Evolutionary conservation across 1,140 invertebrate species (phyloP).

Genomic region (Lepidotrigona ventralis): DNA sequence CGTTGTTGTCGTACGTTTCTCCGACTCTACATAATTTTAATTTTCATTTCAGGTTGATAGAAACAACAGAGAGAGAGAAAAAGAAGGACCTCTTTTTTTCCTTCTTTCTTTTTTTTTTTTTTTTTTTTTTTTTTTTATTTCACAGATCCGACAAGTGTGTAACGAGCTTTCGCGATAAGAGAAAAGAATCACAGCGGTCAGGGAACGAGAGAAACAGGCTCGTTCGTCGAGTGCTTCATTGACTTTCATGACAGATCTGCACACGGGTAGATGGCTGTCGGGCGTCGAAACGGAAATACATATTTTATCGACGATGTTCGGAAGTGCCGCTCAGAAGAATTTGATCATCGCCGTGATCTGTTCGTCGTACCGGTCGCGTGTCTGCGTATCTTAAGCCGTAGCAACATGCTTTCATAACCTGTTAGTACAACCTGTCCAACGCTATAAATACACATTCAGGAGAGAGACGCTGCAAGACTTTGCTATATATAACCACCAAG

Average conservation of each 20-base stretch:
- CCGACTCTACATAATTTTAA: neutral
- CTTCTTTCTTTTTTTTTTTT: neutral
- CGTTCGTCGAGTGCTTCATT: constrained; percentile 52
- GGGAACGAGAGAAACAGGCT: neutral
- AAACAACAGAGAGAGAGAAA: neutral
- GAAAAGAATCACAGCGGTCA: constrained; percentile 1
- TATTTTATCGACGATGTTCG: constrained; percentile 54
- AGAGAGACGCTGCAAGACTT: too few species aligned
- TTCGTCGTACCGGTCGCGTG: neutral
- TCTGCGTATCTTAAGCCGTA: neutral
- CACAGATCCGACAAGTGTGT: neutral
- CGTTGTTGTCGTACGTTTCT: too few species aligned
- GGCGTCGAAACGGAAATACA: constrained; percentile 46
- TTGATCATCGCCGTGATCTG: constrained; percentile 7
- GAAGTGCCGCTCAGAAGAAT: constrained; percentile 31
- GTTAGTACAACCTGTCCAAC: too few species aligned
- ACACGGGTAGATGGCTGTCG: constrained; percentile 21
- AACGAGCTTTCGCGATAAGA: neutral
- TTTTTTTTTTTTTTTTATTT: neutral
- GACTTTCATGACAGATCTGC: constrained; percentile 62
- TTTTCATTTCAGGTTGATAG: neutral
- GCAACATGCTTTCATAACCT: too few species aligned
- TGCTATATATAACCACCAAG: too few species aligned
- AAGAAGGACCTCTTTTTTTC: neutral
- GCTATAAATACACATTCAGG: too few species aligned